Percentiles rank a stretch among this genome's conserved stretches.
phyloP scores from a whole-genome alignment of 2,888 invertebrate species.

The Xylophagus ater region DNA sequence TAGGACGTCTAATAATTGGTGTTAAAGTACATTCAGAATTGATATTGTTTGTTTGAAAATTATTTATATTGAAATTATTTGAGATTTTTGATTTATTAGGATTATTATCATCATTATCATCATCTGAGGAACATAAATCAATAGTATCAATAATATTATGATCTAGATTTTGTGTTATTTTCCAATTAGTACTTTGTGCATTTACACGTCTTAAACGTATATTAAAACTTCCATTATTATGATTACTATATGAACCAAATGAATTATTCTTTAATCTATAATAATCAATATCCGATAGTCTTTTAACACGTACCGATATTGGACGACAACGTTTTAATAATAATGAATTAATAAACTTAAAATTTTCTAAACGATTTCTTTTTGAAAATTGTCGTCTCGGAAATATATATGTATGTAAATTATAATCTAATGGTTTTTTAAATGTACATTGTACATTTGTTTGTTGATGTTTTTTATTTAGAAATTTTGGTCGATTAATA shows the following conservation, averaged over 20 bases:
- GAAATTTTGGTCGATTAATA: slow-evolving; percentile 26
- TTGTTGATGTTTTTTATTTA: slow-evolving; percentile 27
- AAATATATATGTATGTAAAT: slow-evolving; percentile 32
- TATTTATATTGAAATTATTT: background rate
- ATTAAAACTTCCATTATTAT: slow-evolving; percentile 21
- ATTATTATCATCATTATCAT: slow-evolving; percentile 38
- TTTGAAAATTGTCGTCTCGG: slow-evolving; percentile 35
- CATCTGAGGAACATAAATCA: slow-evolving; percentile 56
- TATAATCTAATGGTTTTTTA: slow-evolving; percentile 31
- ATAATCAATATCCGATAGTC: slow-evolving; percentile 26
- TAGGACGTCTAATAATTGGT: slow-evolving; percentile 7
- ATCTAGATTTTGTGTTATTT: slow-evolving; percentile 24
- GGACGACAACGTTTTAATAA: slow-evolving; percentile 35
- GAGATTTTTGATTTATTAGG: background rate
- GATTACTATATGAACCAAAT: background rate
- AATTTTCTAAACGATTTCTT: slow-evolving; percentile 30
- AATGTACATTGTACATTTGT: slow-evolving; percentile 29
- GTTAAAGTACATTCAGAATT: slow-evolving; percentile 13
- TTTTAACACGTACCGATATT: slow-evolving; percentile 33
- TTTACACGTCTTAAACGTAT: slow-evolving; percentile 34
- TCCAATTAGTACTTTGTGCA: slow-evolving; percentile 33
- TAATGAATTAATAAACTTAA: slow-evolving; percentile 33
- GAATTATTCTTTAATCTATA: slow-evolving; percentile 6
- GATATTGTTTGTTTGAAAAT: background rate
- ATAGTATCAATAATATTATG: slow-evolving; percentile 46